These are phyloP conservation scores for Macrophya alboannulata DNA, from an alignment of 2,888 invertebrate species.

Conservation along the genomic window DNA sequence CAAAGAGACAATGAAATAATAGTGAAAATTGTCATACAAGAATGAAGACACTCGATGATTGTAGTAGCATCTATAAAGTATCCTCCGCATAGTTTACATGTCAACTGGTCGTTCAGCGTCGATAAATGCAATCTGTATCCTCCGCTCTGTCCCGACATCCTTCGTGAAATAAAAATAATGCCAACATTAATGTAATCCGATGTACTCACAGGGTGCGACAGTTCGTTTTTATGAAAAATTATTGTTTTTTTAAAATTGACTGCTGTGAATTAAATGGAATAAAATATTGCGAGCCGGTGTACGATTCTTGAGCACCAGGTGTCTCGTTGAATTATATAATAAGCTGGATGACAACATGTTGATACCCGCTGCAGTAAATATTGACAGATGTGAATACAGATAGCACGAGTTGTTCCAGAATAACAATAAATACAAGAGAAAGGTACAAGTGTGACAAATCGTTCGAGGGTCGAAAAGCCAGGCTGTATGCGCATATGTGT, in stretches of 20 bases:
- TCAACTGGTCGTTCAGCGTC: slow-evolving; percentile 86
- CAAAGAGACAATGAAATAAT: slow-evolving; percentile 13
- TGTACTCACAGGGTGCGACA: background rate
- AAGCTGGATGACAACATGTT: background rate
- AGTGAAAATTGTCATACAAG: slow-evolving; percentile 83
- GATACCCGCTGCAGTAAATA: background rate
- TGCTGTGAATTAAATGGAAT: background rate
- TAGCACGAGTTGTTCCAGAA: background rate
- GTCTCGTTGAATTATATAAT: slow-evolving; percentile 10
- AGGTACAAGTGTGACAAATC: background rate
- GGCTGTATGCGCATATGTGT: background rate
- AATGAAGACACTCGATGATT: slow-evolving; percentile 89
- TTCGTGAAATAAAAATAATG: slow-evolving; percentile 62
- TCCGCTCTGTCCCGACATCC: slow-evolving; percentile 78
- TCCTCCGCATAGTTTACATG: slow-evolving; percentile 87
- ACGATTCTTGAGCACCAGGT: background rate
- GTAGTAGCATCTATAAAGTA: slow-evolving; percentile 91
- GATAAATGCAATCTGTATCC: slow-evolving; percentile 75
- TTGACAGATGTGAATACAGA: background rate
- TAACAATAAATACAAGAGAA: background rate
- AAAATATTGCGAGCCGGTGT: background rate
- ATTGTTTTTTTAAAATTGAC: background rate
- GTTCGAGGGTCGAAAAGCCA: background rate
- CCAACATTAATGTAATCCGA: background rate
- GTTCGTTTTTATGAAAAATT: background rate